Percentiles rank a stretch among this genome's conserved stretches.
Conservation (phyloP, 2,113 vertebrate species). For the Apeltes quadracus region DNA sequence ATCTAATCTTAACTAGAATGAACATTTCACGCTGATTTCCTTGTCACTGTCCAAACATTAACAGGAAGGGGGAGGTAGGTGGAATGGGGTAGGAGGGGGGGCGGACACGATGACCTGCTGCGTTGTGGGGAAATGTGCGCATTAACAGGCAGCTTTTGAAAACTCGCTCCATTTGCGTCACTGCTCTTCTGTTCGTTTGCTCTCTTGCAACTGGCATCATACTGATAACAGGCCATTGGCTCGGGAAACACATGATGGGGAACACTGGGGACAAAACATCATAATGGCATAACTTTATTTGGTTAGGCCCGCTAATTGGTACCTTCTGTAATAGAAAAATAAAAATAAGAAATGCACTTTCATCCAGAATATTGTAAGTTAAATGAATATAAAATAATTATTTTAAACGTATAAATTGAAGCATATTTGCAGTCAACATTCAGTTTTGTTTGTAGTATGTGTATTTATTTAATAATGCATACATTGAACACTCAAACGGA, state of each 20-base stretch:
- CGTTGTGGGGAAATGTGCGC: slow-evolving; percentile 57
- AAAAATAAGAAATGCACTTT: too few species aligned
- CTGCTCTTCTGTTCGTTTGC: slow-evolving; percentile 71
- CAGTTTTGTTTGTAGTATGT: not conserved
- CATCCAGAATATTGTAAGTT: not conserved
- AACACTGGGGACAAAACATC: slow-evolving; percentile 40
- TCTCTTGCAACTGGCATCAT: slow-evolving; percentile 74
- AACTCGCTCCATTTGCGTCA: slow-evolving; percentile 77
- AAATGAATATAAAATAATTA: not conserved
- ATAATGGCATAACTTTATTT: slow-evolving; percentile 54
- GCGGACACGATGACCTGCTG: slow-evolving; percentile 20
- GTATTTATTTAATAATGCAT: not conserved
- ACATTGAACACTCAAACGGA: not conserved
- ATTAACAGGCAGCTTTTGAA: slow-evolving; percentile 67
- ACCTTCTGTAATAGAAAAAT: not conserved
- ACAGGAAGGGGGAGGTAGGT: not conserved
- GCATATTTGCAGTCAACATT: not conserved
- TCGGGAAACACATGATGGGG: slow-evolving; percentile 36
- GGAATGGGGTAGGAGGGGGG: not conserved
- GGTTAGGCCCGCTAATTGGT: slow-evolving; percentile 7
- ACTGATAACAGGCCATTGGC: slow-evolving; percentile 77
- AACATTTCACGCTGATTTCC: slow-evolving; percentile 42
- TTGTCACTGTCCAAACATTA: slow-evolving; percentile 64
- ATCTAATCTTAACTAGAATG: slow-evolving; percentile 35
- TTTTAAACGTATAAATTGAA: not conserved